phyloP scores from a whole-genome alignment of 92 coral and sea anemone species.

The Bergia puertoricense region DNA sequence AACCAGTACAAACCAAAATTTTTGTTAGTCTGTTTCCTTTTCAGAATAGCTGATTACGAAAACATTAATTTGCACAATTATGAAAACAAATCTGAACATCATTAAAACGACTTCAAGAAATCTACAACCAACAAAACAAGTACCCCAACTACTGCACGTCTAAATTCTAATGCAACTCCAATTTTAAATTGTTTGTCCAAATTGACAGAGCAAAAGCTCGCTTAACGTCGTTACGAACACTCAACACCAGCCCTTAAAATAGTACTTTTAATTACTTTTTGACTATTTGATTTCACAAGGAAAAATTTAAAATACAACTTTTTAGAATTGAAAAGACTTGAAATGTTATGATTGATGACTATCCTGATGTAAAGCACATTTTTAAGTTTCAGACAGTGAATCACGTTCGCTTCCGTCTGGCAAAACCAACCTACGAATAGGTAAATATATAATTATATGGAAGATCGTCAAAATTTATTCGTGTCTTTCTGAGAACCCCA shows the following conservation, averaged over 20 bases:
- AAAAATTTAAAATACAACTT: background rate
- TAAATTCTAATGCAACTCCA: background rate
- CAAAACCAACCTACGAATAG: too few species aligned
- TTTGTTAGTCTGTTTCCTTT: too few species aligned
- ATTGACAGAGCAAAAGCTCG: background rate
- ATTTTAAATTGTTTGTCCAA: background rate
- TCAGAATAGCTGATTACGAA: too few species aligned
- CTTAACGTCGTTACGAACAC: background rate
- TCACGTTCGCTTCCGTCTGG: background rate
- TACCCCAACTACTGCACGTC: background rate
- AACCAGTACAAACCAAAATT: too few species aligned
- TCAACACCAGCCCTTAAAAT: background rate
- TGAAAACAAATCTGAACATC: background rate
- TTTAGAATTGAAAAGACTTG: too few species aligned
- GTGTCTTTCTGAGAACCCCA: background rate
- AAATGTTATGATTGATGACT: background rate
- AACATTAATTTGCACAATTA: too few species aligned
- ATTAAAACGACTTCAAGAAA: background rate
- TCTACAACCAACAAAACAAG: background rate
- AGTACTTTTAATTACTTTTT: too few species aligned
- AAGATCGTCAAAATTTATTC: background rate
- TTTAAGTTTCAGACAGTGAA: background rate
- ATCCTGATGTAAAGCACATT: background rate
- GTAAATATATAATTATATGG: too few species aligned
- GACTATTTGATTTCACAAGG: background rate